Evolutionary conservation across 2,888 invertebrate species (phyloP), one percentile per base, ranked within the genome.

Genomic region (Enchytraeus crypticus): DNA sequence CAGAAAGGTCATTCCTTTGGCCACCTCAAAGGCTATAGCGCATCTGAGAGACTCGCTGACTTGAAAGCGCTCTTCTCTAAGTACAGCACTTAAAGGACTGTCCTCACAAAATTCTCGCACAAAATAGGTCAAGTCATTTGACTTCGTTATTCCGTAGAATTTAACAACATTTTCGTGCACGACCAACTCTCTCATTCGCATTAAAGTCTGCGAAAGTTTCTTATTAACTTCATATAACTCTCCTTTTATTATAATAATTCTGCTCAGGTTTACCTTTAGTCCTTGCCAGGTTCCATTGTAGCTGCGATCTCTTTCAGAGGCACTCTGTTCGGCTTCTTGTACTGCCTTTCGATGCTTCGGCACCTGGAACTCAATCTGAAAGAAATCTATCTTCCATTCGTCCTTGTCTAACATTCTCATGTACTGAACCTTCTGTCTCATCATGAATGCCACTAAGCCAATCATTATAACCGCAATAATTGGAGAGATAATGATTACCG

Each of bases 111-210:
- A 71, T 49, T 73, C 73, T 26, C 69, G 62, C 30, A 74, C 68
- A 18, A 61, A 68, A 63, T 34, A 73, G 66, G 11, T 67, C 3
- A 29, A 26, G 3, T 53, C 57, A 21, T 71, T 70, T 5, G 70
- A 47, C 27, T 69, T 64, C 3, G 74, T 72, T 11, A 76, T 59
- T 4, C 76, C 77, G 65, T 69, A 70, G 55, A 77, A 73, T 21
- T 66, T 61, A 29, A 71, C 67, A 1, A 77, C 65, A 63, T 76
- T 75, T 14, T 26, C 23, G 47, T 76, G 74, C 23, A 63, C 57
- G 4, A 76, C 60, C 11, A 60, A 54, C 51, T 74, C 72, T 43
- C 70, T 61, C 69, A 75, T n/a, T 5, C 23, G 5, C 57, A 57
- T 57, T 29, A 57, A 23, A 46, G 57, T 46, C 23, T 33, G 57